Conservation (phyloP, 2,797 vertebrate genomes). For the Acrossocheilus wenchowensis region DNA sequence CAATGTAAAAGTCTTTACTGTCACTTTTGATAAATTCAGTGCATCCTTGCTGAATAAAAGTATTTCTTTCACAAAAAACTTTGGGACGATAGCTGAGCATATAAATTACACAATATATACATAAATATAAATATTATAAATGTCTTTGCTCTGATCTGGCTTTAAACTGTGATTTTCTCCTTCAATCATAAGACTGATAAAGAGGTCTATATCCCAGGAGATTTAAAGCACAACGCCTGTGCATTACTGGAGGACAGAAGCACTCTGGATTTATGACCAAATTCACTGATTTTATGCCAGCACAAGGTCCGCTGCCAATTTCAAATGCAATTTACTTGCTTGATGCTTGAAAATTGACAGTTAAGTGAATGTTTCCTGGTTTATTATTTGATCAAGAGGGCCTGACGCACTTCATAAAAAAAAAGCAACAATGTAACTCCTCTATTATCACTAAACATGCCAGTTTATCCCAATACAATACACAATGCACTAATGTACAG, state of each 20-base stretch:
- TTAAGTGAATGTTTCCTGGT: conserved; percentile 24
- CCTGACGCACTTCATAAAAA: background rate
- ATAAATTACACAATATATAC: background rate
- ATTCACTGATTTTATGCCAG: conserved; percentile 30
- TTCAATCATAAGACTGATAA: background rate
- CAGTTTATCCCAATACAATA: background rate
- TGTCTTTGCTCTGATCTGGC: background rate
- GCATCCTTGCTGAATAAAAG: background rate
- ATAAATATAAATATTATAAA: background rate
- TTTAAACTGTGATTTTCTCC: background rate
- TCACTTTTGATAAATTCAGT: background rate
- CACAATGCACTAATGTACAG: background rate
- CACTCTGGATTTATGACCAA: background rate
- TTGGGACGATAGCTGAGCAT: background rate
- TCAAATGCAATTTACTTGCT: conserved; percentile 21
- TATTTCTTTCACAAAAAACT: background rate
- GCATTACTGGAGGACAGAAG: background rate
- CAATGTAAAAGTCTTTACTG: background rate
- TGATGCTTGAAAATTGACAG: conserved; percentile 25
- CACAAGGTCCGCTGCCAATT: background rate
- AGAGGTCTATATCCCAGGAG: background rate
- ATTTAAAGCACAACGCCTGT: conserved; percentile 14
- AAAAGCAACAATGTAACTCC: background rate
- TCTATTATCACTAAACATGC: background rate
- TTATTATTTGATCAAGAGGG: conserved; percentile 1